Evolutionary conservation across 2,797 vertebrate genomes (phyloP).

Genomic region (Erethizon dorsatum): DNA sequence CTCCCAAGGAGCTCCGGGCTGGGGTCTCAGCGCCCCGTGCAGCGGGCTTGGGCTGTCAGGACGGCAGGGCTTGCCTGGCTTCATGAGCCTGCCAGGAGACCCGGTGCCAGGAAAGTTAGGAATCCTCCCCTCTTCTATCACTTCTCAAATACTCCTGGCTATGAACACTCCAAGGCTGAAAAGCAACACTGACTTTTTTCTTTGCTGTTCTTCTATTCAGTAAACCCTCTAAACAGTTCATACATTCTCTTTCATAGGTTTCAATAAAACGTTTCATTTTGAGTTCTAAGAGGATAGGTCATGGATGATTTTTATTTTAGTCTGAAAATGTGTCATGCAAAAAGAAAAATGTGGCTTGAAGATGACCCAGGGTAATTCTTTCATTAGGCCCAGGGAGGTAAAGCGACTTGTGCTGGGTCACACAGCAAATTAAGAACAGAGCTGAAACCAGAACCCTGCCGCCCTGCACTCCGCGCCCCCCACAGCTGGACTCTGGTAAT

Average conservation of each 20-base stretch:
- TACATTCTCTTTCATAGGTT: not conserved
- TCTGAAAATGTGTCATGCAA: slow-evolving; percentile 21
- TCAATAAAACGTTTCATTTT: slow-evolving; percentile 60
- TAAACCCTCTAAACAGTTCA: slow-evolving; percentile 37
- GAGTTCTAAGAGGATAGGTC: not conserved
- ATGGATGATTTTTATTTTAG: slow-evolving; percentile 61
- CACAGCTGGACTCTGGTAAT: not conserved
- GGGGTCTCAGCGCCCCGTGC: fast-evolving
- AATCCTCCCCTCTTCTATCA: not conserved
- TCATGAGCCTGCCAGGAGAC: not conserved
- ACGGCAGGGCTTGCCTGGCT: not conserved
- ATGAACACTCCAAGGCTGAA: not conserved
- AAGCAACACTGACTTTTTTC: not conserved
- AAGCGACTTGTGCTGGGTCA: not conserved
- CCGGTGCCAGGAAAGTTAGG: not conserved
- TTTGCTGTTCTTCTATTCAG: slow-evolving; percentile 3
- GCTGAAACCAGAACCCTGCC: not conserved
- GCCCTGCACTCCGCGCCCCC: not conserved
- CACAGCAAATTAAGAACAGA: not conserved
- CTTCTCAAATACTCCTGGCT: not conserved
- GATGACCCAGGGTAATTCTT: not conserved
- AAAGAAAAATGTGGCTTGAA: slow-evolving; percentile 11
- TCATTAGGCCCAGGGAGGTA: not conserved
- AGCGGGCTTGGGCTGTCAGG: not conserved
- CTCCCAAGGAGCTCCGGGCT: not conserved